phyloP scores from a whole-genome alignment of 2,888 invertebrate species.

The Hoplodrina blanda region DNA sequence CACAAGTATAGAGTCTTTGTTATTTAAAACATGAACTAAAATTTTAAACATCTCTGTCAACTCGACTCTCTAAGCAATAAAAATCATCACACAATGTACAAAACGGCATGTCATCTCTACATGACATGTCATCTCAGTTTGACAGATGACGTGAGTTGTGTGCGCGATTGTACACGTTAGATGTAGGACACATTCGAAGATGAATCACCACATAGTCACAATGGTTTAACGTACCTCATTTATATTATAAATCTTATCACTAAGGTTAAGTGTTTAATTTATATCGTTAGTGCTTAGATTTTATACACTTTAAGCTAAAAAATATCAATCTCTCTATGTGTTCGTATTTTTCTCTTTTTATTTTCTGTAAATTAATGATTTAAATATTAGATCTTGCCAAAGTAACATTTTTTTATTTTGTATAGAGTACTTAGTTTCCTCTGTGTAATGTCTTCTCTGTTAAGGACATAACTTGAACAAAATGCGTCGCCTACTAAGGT shows the following conservation, averaged over 20 bases:
- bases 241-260: conserved; percentile 81
- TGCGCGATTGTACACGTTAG: conserved; percentile 69
- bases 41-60: not conserved
- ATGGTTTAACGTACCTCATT: conserved; percentile 90
- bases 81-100: conserved; percentile 3
- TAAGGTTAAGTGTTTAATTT: conserved; percentile 85
- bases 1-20: not conserved
- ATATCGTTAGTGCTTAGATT: conserved; percentile 74
- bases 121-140: conserved; percentile 41
- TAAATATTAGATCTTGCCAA: conserved; percentile 84
- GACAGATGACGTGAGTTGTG: conserved; percentile 67
- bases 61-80: conserved; percentile 7
- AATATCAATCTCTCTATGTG: conserved; percentile 67
- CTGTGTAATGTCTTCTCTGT: conserved; percentile 66
- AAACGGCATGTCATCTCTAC: conserved; percentile 25
- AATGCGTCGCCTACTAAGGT: conserved; percentile 81
- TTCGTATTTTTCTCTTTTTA: conserved; percentile 64
- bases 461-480: conserved; percentile 65
- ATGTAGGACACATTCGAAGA: conserved; percentile 69
- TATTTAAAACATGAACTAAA: not conserved
- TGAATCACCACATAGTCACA: conserved; percentile 85
- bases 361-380: conserved; percentile 70
- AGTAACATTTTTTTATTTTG: conserved; percentile 77
- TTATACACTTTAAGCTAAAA: conserved; percentile 68
- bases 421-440: conserved; percentile 77